Conservation (phyloP, 2,888 invertebrate genomes). For the Physocephala rufipes region DNA sequence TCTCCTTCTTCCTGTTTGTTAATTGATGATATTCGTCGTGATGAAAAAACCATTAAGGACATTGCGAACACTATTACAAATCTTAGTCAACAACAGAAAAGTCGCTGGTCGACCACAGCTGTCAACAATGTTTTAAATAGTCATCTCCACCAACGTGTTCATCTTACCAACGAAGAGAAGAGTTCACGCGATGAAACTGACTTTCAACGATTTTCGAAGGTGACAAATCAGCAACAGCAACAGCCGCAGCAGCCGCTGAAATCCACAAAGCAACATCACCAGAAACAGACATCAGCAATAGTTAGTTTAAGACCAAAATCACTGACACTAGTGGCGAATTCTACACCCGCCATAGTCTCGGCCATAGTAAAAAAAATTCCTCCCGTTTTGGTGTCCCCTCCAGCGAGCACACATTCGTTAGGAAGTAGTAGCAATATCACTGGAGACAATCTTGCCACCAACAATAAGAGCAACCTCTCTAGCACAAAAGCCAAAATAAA, state of each 20-base stretch:
- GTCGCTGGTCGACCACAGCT: conserved; percentile 70
- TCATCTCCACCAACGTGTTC: conserved; percentile 50
- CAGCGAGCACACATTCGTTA: conserved; percentile 35
- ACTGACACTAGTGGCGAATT: conserved; percentile 64
- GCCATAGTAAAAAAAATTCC: conserved; percentile 67
- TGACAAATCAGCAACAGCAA: conserved; percentile 31
- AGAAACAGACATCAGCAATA: conserved; percentile 45
- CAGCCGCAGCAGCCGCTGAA: conserved; percentile 19
- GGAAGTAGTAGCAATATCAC: conserved; percentile 35
- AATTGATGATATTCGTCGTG: conserved; percentile 68
- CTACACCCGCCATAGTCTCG: conserved; percentile 66
- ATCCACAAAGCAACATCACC: conserved; percentile 38
- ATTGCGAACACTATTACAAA: conserved; percentile 84
- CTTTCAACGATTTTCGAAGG: conserved; percentile 55
- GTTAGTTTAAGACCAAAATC: conserved; percentile 63
- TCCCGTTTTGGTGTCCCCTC: conserved; percentile 55
- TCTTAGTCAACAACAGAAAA: conserved; percentile 68
- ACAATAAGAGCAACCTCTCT: conserved; percentile 38
- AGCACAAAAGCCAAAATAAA: conserved; percentile 51
- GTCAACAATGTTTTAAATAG: conserved; percentile 61
- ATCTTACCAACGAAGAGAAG: conserved; percentile 52
- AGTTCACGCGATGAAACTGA: conserved; percentile 66
- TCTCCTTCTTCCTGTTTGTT: conserved; percentile 61
- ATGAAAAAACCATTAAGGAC: conserved; percentile 81
- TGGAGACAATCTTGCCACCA: conserved; percentile 39